These are phyloP conservation scores for Crotophaga sulcirostris DNA, from an alignment of 2,113 vertebrate genomes.

Conservation along the genomic window DNA sequence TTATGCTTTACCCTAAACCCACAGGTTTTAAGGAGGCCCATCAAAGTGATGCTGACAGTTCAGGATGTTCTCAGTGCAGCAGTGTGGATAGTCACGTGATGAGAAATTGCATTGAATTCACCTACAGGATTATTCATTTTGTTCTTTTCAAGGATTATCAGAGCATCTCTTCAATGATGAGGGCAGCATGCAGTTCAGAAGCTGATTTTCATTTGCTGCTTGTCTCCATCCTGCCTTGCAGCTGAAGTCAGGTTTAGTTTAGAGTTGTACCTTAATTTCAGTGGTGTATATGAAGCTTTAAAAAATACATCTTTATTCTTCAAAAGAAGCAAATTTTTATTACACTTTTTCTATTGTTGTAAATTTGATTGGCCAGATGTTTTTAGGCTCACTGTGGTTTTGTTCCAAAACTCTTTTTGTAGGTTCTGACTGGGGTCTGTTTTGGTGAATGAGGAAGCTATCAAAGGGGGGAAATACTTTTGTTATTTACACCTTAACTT, in stretches of 20 bases:
- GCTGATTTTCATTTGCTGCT: not conserved
- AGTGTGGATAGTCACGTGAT: rapidly evolving
- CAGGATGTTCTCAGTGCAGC: not conserved
- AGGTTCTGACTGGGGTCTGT: conserved; percentile 34
- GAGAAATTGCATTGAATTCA: not conserved
- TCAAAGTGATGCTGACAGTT: not conserved
- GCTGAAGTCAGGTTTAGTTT: conserved; percentile 29
- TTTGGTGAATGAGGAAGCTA: conserved; percentile 61
- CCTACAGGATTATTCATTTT: not conserved
- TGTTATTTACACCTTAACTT: conserved; percentile 31
- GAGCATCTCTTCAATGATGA: not conserved
- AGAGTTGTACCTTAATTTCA: conserved; percentile 51
- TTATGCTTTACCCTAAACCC: not conserved
- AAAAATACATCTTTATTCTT: conserved; percentile 75
- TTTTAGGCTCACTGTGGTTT: conserved; percentile 66
- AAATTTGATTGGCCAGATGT: conserved; percentile 80
- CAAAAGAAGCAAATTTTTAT: conserved; percentile 76
- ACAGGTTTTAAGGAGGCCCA: not conserved
- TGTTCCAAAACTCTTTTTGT: conserved; percentile 62
- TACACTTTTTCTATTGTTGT: conserved; percentile 72
- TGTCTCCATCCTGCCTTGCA: not conserved
- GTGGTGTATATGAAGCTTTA: conserved; percentile 46
- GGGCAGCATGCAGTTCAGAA: not conserved
- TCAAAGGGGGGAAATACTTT: conserved; percentile 44
- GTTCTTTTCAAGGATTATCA: not conserved